phyloP scores from a whole-genome alignment of 2,797 vertebrate species.

The Buceros bicornis region DNA sequence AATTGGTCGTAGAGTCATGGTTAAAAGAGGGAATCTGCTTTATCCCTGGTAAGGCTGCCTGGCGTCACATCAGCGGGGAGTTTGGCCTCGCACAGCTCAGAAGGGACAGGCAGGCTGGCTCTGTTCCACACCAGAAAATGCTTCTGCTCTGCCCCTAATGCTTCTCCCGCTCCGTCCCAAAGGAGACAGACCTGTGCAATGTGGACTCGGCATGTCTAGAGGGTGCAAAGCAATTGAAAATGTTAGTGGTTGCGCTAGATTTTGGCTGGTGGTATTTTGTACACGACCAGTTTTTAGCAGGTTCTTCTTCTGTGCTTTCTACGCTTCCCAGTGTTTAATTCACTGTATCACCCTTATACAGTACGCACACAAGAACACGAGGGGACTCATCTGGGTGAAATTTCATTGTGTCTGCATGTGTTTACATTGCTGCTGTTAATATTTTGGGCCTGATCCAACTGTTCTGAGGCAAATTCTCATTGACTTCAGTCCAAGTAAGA shows the following conservation, averaged over 20 bases:
- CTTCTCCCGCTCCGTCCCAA: not conserved
- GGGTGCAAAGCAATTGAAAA: not conserved
- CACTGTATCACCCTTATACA: not conserved
- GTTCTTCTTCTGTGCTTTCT: not conserved
- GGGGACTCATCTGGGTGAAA: not conserved
- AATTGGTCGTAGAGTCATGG: not conserved
- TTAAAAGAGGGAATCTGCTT: not conserved
- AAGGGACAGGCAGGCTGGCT: not conserved
- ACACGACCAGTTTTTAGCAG: accelerated
- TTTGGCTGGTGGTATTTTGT: not conserved
- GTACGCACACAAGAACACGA: not conserved
- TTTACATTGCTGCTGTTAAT: conserved; percentile 40
- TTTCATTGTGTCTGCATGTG: conserved; percentile 23
- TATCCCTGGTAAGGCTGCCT: not conserved
- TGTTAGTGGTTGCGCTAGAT: accelerated
- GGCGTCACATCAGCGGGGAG: not conserved
- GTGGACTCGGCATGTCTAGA: not conserved
- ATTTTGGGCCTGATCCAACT: conserved; percentile 49
- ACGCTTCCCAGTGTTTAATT: not conserved
- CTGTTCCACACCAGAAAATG: not conserved
- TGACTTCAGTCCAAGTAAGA: conserved; percentile 39
- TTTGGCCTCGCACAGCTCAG: not conserved
- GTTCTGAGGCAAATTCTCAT: conserved; percentile 39
- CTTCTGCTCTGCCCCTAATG: not conserved
- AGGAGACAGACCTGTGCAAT: not conserved